Evolutionary conservation across 2,113 vertebrate species (phyloP).

Genomic region (Neoarius graeffei): DNA sequence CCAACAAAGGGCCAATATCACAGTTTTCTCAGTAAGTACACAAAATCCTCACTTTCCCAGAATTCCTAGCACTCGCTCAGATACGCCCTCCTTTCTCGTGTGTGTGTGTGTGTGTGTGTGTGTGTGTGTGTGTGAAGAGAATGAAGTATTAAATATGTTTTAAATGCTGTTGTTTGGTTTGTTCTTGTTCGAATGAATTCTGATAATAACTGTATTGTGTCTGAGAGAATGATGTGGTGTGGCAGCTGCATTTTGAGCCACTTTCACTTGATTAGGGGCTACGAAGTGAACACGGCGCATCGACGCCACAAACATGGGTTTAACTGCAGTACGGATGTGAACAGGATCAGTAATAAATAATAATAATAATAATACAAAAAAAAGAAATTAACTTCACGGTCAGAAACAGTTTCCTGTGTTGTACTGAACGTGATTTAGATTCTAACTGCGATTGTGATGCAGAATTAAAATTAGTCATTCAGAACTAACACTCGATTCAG

Average conservation of each 20-base stretch:
- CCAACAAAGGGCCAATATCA: constrained; percentile 83
- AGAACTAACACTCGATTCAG: too few species aligned
- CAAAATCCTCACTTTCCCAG: constrained; percentile 40
- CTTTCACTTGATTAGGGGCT: not conserved
- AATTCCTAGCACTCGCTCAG: constrained; percentile 69
- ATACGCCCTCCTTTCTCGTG: constrained; percentile 69
- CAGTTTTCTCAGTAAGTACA: constrained; percentile 85
- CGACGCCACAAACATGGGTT: not conserved
- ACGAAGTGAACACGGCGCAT: not conserved
- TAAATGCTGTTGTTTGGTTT: not conserved
- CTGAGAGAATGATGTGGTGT: too few species aligned
- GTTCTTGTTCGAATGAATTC: not conserved
- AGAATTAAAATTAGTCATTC: not conserved
- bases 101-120: too few species aligned
- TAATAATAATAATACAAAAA: not conserved
- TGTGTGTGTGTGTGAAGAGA: not conserved
- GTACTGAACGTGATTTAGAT: not conserved
- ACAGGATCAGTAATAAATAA: not conserved
- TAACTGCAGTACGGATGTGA: not conserved
- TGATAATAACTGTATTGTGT: not conserved
- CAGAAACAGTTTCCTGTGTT: not conserved
- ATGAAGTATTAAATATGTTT: not conserved
- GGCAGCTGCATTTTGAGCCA: too few species aligned
- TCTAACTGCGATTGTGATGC: not conserved
- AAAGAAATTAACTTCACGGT: not conserved